Percentiles rank a stretch among this genome's conserved stretches.
Evolutionary conservation across 1,140 invertebrate species (phyloP).

Genomic region (Trichonephila clavata): DNA sequence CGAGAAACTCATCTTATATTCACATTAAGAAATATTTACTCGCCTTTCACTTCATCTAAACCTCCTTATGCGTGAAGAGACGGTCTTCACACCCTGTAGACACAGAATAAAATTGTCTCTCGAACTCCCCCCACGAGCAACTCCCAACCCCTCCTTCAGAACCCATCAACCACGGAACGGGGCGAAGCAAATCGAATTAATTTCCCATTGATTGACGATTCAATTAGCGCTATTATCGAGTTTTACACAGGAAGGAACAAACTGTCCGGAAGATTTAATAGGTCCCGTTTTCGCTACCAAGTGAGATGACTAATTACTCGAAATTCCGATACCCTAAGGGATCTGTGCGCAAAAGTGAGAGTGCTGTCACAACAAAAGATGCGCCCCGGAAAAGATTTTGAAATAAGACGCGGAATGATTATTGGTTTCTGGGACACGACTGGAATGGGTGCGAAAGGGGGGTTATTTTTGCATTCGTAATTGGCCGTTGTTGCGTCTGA

Average conservation of each 20-base stretch:
- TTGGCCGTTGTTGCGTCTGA: neutral
- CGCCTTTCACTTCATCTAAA: neutral
- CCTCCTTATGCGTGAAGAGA: neutral
- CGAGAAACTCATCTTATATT: neutral
- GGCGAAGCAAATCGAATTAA: conserved; percentile 50
- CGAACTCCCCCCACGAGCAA: neutral
- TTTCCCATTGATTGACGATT: conserved; percentile 51
- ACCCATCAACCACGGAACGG: neutral
- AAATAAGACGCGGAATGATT: conserved; percentile 14
- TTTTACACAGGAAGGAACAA: conserved; percentile 37
- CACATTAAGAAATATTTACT: conserved; percentile 22
- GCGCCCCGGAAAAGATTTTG: neutral
- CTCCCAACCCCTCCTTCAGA: neutral
- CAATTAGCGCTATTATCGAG: conserved; percentile 49
- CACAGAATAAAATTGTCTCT: no score
- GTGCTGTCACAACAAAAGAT: conserved; percentile 27
- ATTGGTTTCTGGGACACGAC: neutral
- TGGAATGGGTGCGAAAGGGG: neutral
- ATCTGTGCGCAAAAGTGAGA: neutral
- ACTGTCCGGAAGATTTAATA: neutral
- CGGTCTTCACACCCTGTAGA: neutral
- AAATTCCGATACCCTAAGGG: conserved; percentile 7
- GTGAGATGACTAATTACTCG: conserved; percentile 11
- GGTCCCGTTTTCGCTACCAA: neutral
- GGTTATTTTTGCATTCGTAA: neutral